Evolutionary conservation across 2,797 vertebrate species (phyloP).

Genomic region (Falco biarmicus): DNA sequence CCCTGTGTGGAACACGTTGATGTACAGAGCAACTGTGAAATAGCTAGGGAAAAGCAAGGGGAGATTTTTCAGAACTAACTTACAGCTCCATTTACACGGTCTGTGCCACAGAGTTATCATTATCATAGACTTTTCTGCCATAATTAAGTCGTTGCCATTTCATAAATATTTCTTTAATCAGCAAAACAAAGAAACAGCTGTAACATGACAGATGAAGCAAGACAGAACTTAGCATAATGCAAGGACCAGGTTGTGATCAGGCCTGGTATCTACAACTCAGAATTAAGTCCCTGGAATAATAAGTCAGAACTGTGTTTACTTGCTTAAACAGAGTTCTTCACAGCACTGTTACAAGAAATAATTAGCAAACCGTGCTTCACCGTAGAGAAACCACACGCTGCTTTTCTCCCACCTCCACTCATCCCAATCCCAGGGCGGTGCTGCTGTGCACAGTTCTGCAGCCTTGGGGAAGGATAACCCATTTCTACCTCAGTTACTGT

Average conservation of each 20-base stretch:
- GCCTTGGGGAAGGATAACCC: neutral
- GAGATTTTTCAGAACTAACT: constrained; percentile 30
- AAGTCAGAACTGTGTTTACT: neutral
- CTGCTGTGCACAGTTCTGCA: neutral
- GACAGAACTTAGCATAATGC: neutral
- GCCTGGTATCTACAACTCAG: neutral
- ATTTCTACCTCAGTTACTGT: neutral
- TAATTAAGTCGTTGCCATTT: neutral
- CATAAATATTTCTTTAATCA: constrained; percentile 2
- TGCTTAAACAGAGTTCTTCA: neutral
- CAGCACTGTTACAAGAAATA: neutral
- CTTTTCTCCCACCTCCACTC: neutral
- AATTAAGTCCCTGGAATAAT: neutral
- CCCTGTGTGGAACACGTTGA: constrained; percentile 42
- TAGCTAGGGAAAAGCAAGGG: constrained; percentile 14
- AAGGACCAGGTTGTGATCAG: neutral
- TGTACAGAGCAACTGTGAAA: constrained; percentile 41
- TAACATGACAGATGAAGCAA: neutral
- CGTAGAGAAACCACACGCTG: neutral
- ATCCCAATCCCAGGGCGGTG: neutral
- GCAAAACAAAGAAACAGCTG: neutral
- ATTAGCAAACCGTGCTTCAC: neutral
- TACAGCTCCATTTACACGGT: neutral
- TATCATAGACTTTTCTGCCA: neutral
- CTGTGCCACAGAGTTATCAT: neutral